A percentile compares a stretch with the other conserved stretches of the same genome.
These are phyloP conservation scores for Halcyon smyrnensis DNA, from an alignment of 2,797 vertebrate genomes.

Conservation along the genomic window DNA sequence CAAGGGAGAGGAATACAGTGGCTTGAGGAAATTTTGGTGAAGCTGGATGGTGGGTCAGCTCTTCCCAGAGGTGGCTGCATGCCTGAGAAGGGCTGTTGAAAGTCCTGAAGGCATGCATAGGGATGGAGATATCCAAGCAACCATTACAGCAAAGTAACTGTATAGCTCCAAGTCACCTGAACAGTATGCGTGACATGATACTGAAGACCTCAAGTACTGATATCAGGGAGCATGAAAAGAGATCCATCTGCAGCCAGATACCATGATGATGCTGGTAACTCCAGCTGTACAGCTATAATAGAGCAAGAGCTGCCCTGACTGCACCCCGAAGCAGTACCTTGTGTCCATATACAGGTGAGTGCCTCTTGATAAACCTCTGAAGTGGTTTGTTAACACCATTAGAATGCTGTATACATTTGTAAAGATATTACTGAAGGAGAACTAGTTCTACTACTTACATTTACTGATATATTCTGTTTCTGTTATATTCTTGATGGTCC, in stretches of 20 bases:
- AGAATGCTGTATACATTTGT: neutral
- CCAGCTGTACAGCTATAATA: neutral
- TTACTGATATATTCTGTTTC: slow-evolving; percentile 74
- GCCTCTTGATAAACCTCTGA: neutral
- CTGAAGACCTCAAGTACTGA: neutral
- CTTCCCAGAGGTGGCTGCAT: neutral
- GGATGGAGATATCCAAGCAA: neutral
- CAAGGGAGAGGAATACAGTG: neutral
- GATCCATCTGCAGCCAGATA: neutral
- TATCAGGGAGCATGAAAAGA: slow-evolving; percentile 22
- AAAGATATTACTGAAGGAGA: neutral
- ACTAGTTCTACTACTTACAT: slow-evolving; percentile 82
- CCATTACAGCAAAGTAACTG: neutral
- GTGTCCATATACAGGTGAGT: accelerated
- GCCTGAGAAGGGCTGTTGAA: neutral
- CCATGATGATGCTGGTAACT: neutral
- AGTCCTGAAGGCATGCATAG: neutral
- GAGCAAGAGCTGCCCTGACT: neutral
- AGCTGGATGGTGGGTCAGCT: neutral
- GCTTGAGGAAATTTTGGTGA: neutral
- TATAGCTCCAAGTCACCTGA: slow-evolving; percentile 30
- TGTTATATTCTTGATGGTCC: slow-evolving; percentile 82
- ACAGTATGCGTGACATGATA: slow-evolving; percentile 1
- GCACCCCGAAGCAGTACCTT: neutral
- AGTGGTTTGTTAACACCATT: neutral